Conservation (phyloP, 2,888 invertebrate genomes). For the Resseliella maxima region DNA sequence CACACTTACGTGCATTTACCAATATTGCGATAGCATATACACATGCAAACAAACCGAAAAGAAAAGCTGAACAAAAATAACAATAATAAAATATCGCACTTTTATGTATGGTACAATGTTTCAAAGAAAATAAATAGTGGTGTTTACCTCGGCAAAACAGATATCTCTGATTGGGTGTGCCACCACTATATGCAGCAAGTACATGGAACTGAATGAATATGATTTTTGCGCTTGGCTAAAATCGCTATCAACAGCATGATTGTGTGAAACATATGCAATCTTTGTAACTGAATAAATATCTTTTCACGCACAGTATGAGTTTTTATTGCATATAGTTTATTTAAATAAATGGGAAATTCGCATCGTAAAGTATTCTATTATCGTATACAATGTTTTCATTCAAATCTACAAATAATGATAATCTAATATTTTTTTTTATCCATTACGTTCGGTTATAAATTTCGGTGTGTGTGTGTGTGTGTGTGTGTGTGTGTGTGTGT, state of each 20-base stretch:
- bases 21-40: neutral
- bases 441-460: too few species aligned
- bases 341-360: too few species aligned
- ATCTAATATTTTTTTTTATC: too few species aligned
- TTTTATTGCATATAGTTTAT: too few species aligned
- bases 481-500: too few species aligned
- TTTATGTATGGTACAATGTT: neutral
- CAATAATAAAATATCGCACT: neutral
- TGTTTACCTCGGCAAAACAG: constrained; percentile 19
- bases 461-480: too few species aligned
- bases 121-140: constrained; percentile 29
- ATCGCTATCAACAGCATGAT: neutral
- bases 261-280: neutral
- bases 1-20: neutral
- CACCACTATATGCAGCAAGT: neutral
- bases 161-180: constrained; percentile 33
- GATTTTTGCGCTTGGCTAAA: neutral
- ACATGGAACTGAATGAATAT: neutral
- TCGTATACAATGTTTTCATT: too few species aligned
- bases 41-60: neutral
- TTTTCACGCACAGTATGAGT: too few species aligned
- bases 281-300: too few species aligned
- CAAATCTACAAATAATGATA: too few species aligned
- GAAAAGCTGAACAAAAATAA: neutral
- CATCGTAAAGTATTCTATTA: too few species aligned